Evolutionary conservation across 1,140 invertebrate species (phyloP).

Genomic region (Eufriesea mexicana): DNA sequence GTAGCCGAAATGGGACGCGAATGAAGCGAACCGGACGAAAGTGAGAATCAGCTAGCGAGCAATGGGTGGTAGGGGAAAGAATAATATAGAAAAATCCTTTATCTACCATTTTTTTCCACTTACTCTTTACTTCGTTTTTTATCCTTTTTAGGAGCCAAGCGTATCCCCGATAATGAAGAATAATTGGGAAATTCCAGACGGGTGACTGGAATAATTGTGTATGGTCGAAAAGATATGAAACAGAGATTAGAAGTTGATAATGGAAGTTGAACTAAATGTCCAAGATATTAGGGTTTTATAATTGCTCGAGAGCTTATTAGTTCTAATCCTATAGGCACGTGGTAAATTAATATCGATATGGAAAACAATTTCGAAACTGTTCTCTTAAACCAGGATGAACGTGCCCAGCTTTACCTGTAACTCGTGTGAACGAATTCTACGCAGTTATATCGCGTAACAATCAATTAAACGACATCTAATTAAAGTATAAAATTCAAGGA

Average conservation of each 20-base stretch:
- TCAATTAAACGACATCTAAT: not conserved
- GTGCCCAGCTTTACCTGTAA: not conserved
- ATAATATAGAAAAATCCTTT: not conserved
- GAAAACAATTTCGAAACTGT: not conserved
- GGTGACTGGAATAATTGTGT: slow-evolving; percentile 13
- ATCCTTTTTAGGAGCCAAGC: not conserved
- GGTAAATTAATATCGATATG: no score
- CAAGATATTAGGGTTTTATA: not conserved
- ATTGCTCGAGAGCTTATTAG: not conserved
- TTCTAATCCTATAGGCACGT: not conserved
- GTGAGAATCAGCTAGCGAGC: not conserved
- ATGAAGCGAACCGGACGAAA: not conserved
- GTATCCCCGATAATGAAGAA: slow-evolving; percentile 15
- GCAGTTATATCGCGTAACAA: not conserved
- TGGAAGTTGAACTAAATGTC: not conserved
- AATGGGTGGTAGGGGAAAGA: not conserved
- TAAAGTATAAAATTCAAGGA: not conserved
- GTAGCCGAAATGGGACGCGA: not conserved
- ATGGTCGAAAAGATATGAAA: not conserved
- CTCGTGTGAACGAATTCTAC: not conserved
- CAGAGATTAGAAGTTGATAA: not conserved
- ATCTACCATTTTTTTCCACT: not conserved
- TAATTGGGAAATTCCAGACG: not conserved
- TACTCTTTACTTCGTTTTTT: not conserved
- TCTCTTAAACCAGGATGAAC: slow-evolving; percentile 3